Evolutionary conservation across 1,140 invertebrate species (phyloP).

Genomic region (Liolophura sinensis): DNA sequence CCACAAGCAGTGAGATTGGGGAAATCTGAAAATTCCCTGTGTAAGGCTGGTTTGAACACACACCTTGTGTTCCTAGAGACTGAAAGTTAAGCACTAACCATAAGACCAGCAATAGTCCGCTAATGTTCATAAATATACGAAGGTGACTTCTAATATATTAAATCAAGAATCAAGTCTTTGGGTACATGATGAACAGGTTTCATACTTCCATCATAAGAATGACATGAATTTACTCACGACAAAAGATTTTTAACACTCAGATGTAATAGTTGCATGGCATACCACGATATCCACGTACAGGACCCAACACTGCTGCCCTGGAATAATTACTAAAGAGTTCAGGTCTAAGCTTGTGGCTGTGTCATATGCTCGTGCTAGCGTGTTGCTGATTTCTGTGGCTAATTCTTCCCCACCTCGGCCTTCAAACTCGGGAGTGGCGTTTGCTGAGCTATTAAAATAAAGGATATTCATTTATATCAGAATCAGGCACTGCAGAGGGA

Average conservation of each 20-base stretch:
- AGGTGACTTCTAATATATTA: neutral
- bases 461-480: neutral
- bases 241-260: too few relatives aligned
- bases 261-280: slow-evolving; percentile 40
- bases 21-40: too few relatives aligned
- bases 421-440: slow-evolving; percentile 94
- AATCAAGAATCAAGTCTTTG: neutral
- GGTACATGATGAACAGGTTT: too few relatives aligned
- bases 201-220: too few relatives aligned
- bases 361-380: slow-evolving; percentile 77
- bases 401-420: slow-evolving; percentile 90
- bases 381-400: slow-evolving; percentile 79
- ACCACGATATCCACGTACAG: slow-evolving; percentile 92
- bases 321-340: slow-evolving; percentile 78
- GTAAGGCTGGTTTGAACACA: too few relatives aligned
- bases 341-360: slow-evolving; percentile 78
- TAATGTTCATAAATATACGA: too few relatives aligned
- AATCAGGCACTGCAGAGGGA: too few relatives aligned
- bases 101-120: too few relatives aligned
- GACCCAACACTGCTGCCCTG: slow-evolving; percentile 88
- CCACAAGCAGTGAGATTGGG: too few relatives aligned
- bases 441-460: slow-evolving; percentile 74
- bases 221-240: too few relatives aligned
- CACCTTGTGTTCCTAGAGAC: too few relatives aligned
- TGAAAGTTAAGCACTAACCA: too few relatives aligned